Conservation (phyloP, 1,140 invertebrate species). For the Littorina saxatilis region DNA sequence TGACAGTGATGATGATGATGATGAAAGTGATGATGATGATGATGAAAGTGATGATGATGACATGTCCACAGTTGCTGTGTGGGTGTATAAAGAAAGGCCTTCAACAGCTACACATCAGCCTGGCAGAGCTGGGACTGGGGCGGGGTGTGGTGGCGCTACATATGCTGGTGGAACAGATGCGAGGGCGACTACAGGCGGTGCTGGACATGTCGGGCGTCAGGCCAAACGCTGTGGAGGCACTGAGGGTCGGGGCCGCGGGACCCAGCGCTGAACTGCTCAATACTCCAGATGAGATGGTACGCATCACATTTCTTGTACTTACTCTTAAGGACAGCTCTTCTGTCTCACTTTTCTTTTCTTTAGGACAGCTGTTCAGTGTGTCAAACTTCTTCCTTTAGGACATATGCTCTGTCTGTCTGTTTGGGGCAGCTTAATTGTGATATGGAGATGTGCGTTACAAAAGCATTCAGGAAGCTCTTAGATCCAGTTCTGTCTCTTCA, state of each 20-base stretch:
- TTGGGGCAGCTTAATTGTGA: no score
- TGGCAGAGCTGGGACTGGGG: constrained; percentile 29
- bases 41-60: no score
- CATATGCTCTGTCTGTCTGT: no score
- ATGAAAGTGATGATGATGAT: no score
- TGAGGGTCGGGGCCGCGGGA: not conserved
- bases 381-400: no score
- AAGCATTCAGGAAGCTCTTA: not conserved
- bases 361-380: no score
- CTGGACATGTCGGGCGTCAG: constrained; percentile 27
- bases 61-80: constrained; percentile 29
- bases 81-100: constrained; percentile 7
- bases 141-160: constrained; percentile 35
- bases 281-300: constrained; percentile 53
- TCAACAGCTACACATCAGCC: constrained; percentile 1
- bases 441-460: no score
- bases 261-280: constrained; percentile 17
- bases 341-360: no score
- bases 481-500: no score
- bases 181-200: constrained; percentile 32
- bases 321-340: no score
- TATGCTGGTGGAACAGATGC: constrained; percentile 8
- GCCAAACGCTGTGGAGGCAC: not conserved
- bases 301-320: no score
- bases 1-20: no score